Evolutionary conservation across 2,888 invertebrate species (phyloP).

Genomic region (Agriopis marginaria): DNA sequence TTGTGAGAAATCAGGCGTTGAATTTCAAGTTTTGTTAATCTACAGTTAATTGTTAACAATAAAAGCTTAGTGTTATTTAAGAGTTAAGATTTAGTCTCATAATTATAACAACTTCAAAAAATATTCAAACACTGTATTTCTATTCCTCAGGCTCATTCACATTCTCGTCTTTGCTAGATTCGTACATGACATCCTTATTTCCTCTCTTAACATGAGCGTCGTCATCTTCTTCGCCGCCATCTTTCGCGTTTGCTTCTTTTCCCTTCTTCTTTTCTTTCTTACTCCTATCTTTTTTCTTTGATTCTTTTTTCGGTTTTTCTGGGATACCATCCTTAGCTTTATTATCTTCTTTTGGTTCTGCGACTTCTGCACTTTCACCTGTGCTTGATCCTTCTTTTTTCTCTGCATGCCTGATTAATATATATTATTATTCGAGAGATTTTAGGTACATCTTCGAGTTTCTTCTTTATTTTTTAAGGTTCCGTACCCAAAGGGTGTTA

Average conservation of each 20-base stretch:
- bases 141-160: constrained; percentile 72
- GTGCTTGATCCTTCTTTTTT: constrained; percentile 26
- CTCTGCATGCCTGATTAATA: background rate
- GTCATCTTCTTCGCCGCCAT: constrained; percentile 35
- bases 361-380: constrained; percentile 42
- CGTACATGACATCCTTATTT: constrained; percentile 60
- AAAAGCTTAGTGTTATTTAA: no score
- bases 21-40: no score
- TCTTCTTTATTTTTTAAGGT: no score
- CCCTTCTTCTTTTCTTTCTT: constrained; percentile 42
- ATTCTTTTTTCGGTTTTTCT: constrained; percentile 44
- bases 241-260: constrained; percentile 38
- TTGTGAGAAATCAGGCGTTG: no score
- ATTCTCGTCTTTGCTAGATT: constrained; percentile 76
- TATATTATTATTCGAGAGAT: background rate
- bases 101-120: constrained; percentile 13
- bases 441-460: background rate
- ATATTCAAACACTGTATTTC: constrained; percentile 49
- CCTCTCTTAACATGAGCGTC: constrained; percentile 26
- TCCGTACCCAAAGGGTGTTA: no score
- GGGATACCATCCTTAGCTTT: constrained; percentile 23
- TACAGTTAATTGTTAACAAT: no score
- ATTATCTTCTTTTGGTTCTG: constrained; percentile 45
- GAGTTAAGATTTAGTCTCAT: background rate
- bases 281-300: constrained; percentile 40